Percentiles rank a stretch among this genome's conserved stretches.
Evolutionary conservation across 1,140 invertebrate species (phyloP).

Genomic region (Microplitis mediator): DNA sequence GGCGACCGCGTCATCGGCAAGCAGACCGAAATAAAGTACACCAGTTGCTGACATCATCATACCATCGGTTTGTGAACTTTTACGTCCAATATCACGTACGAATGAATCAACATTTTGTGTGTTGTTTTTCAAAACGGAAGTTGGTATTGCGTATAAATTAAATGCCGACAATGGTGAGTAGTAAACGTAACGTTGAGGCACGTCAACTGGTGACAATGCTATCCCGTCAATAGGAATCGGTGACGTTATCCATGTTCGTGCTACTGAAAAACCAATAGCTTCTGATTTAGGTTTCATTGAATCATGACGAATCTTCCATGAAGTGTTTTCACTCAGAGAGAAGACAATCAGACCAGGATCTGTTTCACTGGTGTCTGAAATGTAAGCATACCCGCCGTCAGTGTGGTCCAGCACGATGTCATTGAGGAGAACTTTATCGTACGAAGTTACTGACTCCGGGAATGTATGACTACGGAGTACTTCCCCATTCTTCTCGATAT

Average conservation of each 20-base stretch:
- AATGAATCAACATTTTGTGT: slow-evolving; percentile 47
- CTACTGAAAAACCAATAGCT: slow-evolving; percentile 65
- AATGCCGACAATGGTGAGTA: slow-evolving; percentile 71
- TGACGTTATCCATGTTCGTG: slow-evolving; percentile 62
- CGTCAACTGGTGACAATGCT: slow-evolving; percentile 66
- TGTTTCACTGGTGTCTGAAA: slow-evolving; percentile 68
- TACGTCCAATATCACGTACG: slow-evolving; percentile 66
- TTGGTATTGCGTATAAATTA: slow-evolving; percentile 68
- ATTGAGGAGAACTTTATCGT: slow-evolving; percentile 66
- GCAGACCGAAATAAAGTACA: slow-evolving; percentile 69
- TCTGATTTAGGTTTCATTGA: slow-evolving; percentile 68
- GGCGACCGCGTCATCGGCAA: slow-evolving; percentile 69
- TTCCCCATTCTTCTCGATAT: slow-evolving; percentile 66
- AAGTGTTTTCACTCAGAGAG: slow-evolving; percentile 64
- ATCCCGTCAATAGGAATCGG: slow-evolving; percentile 70
- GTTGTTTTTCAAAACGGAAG: slow-evolving; percentile 64
- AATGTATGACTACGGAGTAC: slow-evolving; percentile 65
- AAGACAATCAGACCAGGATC: slow-evolving; percentile 77
- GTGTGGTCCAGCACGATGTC: slow-evolving; percentile 74
- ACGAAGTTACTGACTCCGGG: slow-evolving; percentile 61
- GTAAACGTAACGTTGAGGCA: slow-evolving; percentile 64
- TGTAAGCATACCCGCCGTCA: slow-evolving; percentile 71
- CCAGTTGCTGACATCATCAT: slow-evolving; percentile 74
- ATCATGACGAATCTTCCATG: slow-evolving; percentile 71
- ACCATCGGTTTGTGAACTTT: slow-evolving; percentile 70